phyloP scores from a whole-genome alignment of 2,113 vertebrate genomes.

The Pelobates fuscus region DNA sequence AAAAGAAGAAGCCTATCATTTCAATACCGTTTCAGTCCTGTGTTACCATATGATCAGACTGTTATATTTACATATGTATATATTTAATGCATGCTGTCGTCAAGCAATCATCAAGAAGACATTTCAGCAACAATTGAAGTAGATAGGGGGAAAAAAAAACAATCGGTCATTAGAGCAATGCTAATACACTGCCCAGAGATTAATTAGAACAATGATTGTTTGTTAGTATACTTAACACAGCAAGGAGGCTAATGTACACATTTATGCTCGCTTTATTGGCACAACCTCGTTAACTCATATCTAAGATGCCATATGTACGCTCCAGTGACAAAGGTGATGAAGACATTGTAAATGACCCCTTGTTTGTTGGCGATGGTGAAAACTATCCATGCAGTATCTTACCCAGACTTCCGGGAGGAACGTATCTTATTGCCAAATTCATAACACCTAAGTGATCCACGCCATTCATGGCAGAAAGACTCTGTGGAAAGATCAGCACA shows the following conservation, averaged over 20 bases:
- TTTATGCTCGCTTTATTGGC: constrained; percentile 1
- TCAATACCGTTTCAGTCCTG: too few species aligned
- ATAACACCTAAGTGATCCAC: constrained; percentile 68
- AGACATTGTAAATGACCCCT: background rate
- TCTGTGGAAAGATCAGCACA: constrained; percentile 52
- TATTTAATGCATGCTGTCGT: too few species aligned
- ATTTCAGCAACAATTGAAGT: too few species aligned
- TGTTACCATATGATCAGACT: too few species aligned
- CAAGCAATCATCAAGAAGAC: too few species aligned
- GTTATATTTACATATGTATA: too few species aligned
- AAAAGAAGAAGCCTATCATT: too few species aligned
- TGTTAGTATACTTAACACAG: background rate
- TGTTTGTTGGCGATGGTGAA: fast-evolving
- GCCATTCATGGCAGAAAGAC: constrained; percentile 62
- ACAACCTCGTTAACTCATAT: background rate
- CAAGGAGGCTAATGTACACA: constrained; percentile 2
- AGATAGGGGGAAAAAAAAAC: too few species aligned
- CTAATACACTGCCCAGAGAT: constrained; percentile 16
- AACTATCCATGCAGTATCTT: constrained; percentile 25
- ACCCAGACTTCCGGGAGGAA: constrained; percentile 68
- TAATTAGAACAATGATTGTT: constrained; percentile 11
- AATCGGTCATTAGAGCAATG: too few species aligned
- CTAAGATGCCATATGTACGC: background rate
- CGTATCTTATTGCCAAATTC: constrained; percentile 67
- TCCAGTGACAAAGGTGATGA: constrained; percentile 9